These are phyloP conservation scores for Rhagium mordax DNA, from an alignment of 2,888 invertebrate species.

Conservation along the genomic window DNA sequence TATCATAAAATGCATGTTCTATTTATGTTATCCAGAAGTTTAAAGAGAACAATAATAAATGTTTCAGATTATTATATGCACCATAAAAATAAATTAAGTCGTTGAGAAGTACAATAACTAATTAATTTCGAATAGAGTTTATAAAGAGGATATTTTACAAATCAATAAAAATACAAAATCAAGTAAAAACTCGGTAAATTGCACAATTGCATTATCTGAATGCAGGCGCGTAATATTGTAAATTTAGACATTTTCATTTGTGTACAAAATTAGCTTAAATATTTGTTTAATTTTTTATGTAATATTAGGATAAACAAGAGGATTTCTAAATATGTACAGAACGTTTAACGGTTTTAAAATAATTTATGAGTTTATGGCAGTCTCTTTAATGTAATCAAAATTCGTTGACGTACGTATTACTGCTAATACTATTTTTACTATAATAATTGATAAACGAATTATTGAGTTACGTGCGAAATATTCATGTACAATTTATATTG, in stretches of 20 bases:
- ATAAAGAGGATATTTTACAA: not conserved
- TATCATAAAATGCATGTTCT: not conserved
- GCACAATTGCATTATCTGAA: slow-evolving; percentile 6
- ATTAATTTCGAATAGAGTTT: not conserved
- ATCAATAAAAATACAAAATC: not conserved
- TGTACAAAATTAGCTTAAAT: slow-evolving; percentile 46
- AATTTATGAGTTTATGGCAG: slow-evolving; percentile 46
- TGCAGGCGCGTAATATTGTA: slow-evolving; percentile 8
- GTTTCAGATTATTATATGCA: not conserved
- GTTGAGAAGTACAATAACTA: too few relatives aligned
- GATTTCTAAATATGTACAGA: slow-evolving; percentile 49
- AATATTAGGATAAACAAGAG: slow-evolving; percentile 46
- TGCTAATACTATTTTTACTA: slow-evolving; percentile 3
- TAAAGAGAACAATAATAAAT: not conserved
- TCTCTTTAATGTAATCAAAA: slow-evolving; percentile 24
- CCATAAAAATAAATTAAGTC: slow-evolving; percentile 18
- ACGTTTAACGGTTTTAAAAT: slow-evolving; percentile 48
- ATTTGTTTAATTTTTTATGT: slow-evolving; percentile 49
- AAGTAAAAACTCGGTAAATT: not conserved
- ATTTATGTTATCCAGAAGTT: not conserved
- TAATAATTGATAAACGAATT: slow-evolving; percentile 14
- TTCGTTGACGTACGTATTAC: slow-evolving; percentile 26
- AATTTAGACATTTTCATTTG: slow-evolving; percentile 38
- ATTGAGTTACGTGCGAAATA: not conserved
- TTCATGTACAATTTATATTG: not conserved